Conservation (phyloP, 2,797 vertebrate species). For the Ciconia nigra region DNA sequence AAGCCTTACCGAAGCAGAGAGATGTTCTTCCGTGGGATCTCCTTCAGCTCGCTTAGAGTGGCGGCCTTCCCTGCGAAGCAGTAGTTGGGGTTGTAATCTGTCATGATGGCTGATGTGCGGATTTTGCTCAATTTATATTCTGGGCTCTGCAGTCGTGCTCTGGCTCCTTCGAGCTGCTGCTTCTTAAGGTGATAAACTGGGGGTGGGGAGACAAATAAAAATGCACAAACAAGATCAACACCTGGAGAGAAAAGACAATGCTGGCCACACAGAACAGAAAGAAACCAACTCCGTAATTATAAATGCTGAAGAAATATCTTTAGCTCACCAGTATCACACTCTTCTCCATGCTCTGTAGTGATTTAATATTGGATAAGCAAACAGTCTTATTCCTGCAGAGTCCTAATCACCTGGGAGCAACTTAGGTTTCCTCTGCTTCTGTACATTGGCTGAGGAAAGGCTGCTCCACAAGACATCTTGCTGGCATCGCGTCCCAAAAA, state of each 20-base stretch:
- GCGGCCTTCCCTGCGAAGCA: conserved; percentile 87
- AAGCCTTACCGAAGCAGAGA: conserved; percentile 84
- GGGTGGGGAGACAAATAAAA: background rate
- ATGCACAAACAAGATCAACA: background rate
- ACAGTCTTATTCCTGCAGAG: background rate
- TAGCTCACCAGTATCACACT: background rate
- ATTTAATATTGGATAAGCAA: background rate
- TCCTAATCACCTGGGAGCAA: background rate
- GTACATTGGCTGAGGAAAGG: background rate
- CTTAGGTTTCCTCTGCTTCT: background rate
- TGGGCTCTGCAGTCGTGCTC: conserved; percentile 82
- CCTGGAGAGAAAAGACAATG: background rate
- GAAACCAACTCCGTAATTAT: background rate
- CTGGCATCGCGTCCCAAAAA: background rate
- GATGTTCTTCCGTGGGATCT: conserved; percentile 90
- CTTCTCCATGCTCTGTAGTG: background rate
- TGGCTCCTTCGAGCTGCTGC: conserved; percentile 82
- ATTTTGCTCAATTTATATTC: conserved; percentile 93
- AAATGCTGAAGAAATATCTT: background rate
- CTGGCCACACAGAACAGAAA: background rate
- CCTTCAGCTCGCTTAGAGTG: conserved; percentile 84
- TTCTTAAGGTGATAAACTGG: conserved; percentile 90
- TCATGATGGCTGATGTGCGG: conserved; percentile 90
- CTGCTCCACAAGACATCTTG: background rate
- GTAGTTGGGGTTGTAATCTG: conserved; percentile 93